Evolutionary conservation across 2,113 vertebrate genomes (phyloP).

Genomic region (Uria lomvia): DNA sequence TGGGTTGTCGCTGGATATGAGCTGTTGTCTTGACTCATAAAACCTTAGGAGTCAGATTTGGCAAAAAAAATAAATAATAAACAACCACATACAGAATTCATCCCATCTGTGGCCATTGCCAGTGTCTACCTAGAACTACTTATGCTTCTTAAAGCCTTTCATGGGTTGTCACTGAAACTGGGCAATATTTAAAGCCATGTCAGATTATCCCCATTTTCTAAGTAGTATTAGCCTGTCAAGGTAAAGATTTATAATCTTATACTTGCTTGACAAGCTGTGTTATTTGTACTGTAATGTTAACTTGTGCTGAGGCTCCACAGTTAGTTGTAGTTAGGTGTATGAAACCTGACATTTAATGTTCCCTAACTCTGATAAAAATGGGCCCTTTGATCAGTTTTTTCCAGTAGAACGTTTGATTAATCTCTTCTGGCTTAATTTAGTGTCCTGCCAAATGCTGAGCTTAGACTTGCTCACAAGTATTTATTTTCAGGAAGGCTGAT

Average conservation of each 20-base stretch:
- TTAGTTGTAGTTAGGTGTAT: background rate
- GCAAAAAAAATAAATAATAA: background rate
- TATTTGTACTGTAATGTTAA: background rate
- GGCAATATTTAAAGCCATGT: background rate
- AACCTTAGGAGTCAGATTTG: background rate
- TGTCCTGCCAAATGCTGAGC: background rate
- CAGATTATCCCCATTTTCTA: background rate
- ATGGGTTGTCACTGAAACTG: background rate
- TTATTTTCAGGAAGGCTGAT: constrained; percentile 6
- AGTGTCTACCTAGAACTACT: background rate
- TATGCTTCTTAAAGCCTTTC: background rate
- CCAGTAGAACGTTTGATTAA: background rate
- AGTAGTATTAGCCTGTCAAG: background rate
- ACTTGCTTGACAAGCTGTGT: background rate
- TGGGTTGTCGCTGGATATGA: background rate
- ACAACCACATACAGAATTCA: background rate
- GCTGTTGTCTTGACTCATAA: background rate
- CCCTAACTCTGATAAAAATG: background rate
- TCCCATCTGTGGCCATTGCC: background rate
- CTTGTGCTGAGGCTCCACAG: background rate
- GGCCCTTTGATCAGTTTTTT: constrained; percentile 1
- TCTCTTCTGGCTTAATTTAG: background rate
- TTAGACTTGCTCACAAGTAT: background rate
- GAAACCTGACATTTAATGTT: background rate
- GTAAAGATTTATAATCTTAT: background rate